phyloP scores from a whole-genome alignment of 2,888 invertebrate genomes.

The Augiades crinisus region DNA sequence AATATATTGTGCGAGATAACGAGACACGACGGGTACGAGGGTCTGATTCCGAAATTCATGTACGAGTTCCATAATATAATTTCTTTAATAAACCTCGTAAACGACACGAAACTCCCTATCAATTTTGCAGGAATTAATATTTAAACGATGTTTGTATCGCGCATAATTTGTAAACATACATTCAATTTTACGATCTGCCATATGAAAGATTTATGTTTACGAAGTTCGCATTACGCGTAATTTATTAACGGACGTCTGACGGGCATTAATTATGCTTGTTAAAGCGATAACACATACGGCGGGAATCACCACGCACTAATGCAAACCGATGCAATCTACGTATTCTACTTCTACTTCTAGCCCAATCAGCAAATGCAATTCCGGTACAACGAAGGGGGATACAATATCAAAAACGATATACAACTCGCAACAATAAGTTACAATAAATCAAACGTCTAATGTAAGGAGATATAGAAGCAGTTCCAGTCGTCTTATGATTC shows the following conservation, averaged over 20 bases:
- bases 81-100: background rate
- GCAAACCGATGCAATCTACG: slow-evolving; percentile 10
- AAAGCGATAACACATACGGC: background rate
- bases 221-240: slow-evolving; percentile 9
- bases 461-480: slow-evolving; percentile 30
- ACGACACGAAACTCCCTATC: background rate
- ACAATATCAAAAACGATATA: slow-evolving; percentile 12
- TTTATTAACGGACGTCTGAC: slow-evolving; percentile 7
- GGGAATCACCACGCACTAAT: slow-evolving; percentile 27
- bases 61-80: background rate
- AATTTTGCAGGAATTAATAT: background rate
- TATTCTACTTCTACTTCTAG: background rate
- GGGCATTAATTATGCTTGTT: slow-evolving; percentile 16
- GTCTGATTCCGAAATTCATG: background rate
- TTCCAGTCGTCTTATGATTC: slow-evolving; percentile 55
- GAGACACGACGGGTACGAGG: background rate
- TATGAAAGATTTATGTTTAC: slow-evolving; percentile 14
- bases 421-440: slow-evolving; percentile 7
- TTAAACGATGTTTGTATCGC: background rate
- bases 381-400: slow-evolving; percentile 28
- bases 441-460: slow-evolving; percentile 27
- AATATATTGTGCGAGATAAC: background rate
- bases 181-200: slow-evolving; percentile 13
- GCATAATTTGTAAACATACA: background rate
- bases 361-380: slow-evolving; percentile 35